Conservation (phyloP, 2,797 vertebrate genomes). For the Gephyroberyx darwinii region DNA sequence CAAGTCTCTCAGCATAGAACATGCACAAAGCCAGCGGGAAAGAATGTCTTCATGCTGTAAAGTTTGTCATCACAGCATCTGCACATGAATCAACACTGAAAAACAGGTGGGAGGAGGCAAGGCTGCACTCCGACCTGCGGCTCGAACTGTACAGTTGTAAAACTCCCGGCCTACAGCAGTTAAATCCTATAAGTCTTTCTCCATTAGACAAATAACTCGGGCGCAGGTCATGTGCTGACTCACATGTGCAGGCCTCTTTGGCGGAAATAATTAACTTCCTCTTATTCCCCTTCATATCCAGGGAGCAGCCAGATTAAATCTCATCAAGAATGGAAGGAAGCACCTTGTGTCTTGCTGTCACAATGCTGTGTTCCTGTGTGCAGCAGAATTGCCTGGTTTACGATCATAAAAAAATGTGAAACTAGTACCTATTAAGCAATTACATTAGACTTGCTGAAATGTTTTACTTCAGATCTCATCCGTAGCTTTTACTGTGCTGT, state of each 20-base stretch:
- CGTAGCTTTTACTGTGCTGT: no score
- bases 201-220: conserved; percentile 24
- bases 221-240: conserved; percentile 48
- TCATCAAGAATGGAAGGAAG: conserved; percentile 10
- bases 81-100: neutral
- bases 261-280: conserved; percentile 50
- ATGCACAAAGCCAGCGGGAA: neutral
- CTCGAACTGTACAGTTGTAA: neutral
- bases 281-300: conserved; percentile 27
- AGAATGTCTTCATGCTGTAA: neutral
- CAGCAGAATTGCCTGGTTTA: conserved; percentile 15
- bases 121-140: neutral
- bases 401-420: neutral
- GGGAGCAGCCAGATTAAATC: conserved; percentile 13
- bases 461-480: no score
- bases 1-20: neutral
- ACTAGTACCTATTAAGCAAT: no score
- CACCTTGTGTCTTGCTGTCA: conserved; percentile 27
- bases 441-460: no score
- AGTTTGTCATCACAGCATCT: conserved; percentile 5
- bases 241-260: conserved; percentile 37
- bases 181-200: neutral
- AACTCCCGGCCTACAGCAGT: neutral
- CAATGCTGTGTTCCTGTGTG: conserved; percentile 17
- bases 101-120: neutral